These are phyloP conservation scores for Drosophila lowei DNA, from an alignment of 1,140 invertebrate species.

Conservation along the genomic window DNA sequence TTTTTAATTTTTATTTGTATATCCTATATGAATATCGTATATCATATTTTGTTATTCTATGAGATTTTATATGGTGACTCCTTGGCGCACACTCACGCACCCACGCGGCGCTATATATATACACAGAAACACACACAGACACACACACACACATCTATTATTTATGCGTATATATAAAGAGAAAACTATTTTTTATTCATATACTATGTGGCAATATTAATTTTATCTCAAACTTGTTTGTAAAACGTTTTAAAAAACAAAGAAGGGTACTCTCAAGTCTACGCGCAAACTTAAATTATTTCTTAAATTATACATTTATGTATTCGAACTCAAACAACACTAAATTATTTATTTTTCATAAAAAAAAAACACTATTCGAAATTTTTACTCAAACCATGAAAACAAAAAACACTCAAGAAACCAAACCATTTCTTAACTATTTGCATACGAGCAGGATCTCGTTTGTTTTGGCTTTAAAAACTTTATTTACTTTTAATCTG, in stretches of 20 bases:
- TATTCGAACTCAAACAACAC: slow-evolving; percentile 59
- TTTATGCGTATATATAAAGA: slow-evolving; percentile 61
- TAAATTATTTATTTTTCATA: slow-evolving; percentile 67
- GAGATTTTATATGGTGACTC: slow-evolving; percentile 73
- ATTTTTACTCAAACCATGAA: slow-evolving; percentile 44
- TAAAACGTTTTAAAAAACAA: slow-evolving; percentile 32
- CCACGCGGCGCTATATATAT: slow-evolving; percentile 37
- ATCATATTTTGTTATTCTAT: slow-evolving; percentile 72
- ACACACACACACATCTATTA: slow-evolving; percentile 49
- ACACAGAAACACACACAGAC: slow-evolving; percentile 20
- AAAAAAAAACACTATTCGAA: slow-evolving; percentile 55
- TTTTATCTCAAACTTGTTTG: slow-evolving; percentile 59
- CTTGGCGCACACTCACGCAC: slow-evolving; percentile 48
- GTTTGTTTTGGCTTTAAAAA: slow-evolving; percentile 81
- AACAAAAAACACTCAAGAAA: slow-evolving; percentile 16
- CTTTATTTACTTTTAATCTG: slow-evolving; percentile 68
- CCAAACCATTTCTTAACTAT: slow-evolving; percentile 59
- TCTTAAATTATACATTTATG: slow-evolving; percentile 50
- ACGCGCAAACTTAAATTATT: slow-evolving; percentile 79
- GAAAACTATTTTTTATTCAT: slow-evolving; percentile 61
- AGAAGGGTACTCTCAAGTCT: slow-evolving; percentile 63
- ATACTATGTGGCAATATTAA: slow-evolving; percentile 65
- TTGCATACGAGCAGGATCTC: slow-evolving; percentile 82
- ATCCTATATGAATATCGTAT: slow-evolving; percentile 60
- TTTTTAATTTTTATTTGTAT: slow-evolving; percentile 56